phyloP scores from a whole-genome alignment of 2,888 invertebrate species.

The Drosophila barbarae region DNA sequence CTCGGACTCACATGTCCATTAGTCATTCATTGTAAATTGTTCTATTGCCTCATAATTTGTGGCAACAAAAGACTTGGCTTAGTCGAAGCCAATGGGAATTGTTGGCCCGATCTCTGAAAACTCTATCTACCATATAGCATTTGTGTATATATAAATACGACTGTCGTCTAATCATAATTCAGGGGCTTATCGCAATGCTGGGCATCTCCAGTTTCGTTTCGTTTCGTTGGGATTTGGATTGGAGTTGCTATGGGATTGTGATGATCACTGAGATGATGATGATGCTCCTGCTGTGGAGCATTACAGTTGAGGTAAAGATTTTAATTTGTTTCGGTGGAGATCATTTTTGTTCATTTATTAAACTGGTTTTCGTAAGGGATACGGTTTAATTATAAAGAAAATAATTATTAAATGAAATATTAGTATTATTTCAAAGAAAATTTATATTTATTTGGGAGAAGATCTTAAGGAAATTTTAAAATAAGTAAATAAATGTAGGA shows the following conservation, averaged over 20 bases:
- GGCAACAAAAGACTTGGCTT: conserved; percentile 27
- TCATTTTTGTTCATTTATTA: neutral
- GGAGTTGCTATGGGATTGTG: conserved; percentile 14
- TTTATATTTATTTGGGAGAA: neutral
- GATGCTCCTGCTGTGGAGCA: conserved; percentile 21
- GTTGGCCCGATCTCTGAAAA: conserved; percentile 1
- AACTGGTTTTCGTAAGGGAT: neutral
- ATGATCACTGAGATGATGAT: conserved; percentile 2
- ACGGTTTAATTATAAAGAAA: neutral
- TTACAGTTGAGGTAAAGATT: neutral
- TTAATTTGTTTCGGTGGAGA: neutral
- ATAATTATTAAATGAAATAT: neutral
- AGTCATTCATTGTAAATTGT: conserved; percentile 33
- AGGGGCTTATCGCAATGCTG: conserved; percentile 63
- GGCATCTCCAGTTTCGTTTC: conserved; percentile 62
- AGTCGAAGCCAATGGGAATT: conserved; percentile 4
- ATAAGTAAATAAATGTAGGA: neutral
- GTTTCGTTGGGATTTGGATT: conserved; percentile 31
- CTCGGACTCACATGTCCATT: conserved; percentile 7
- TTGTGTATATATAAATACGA: conserved; percentile 55
- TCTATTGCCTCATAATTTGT: conserved; percentile 32
- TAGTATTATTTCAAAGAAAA: neutral
- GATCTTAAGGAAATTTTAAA: neutral
- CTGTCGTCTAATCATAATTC: conserved; percentile 66
- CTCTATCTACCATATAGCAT: conserved; percentile 20